These are phyloP conservation scores for Xiphorhynchus elegans DNA, from an alignment of 2,113 vertebrate genomes.

Conservation along the genomic window DNA sequence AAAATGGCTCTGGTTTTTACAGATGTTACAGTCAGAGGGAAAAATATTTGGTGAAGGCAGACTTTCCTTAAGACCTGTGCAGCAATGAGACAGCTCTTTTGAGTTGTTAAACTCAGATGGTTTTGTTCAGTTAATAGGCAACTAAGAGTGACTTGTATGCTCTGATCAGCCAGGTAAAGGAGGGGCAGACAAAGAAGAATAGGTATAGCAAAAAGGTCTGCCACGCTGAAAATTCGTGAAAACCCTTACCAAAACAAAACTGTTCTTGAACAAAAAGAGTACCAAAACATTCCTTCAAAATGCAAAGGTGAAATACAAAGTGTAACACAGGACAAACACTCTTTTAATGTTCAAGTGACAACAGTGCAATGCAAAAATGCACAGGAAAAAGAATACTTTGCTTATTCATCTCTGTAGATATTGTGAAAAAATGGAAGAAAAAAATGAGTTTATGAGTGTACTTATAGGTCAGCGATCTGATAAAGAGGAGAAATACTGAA, in stretches of 20 bases:
- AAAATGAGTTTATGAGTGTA: neutral
- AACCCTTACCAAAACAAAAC: neutral
- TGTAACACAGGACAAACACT: neutral
- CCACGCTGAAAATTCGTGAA: neutral
- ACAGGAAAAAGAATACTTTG: neutral
- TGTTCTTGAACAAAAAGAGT: neutral
- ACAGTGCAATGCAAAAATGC: neutral
- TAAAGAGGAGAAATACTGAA: neutral
- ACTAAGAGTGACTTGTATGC: neutral
- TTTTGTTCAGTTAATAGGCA: neutral
- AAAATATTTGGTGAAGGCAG: neutral
- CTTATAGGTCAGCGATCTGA: conserved; percentile 31
- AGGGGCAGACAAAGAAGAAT: neutral
- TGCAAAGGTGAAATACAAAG: conserved; percentile 11
- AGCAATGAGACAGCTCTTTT: neutral
- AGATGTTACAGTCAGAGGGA: neutral
- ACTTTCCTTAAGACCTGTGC: neutral
- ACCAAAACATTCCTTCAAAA: neutral
- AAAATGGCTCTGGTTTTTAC: neutral
- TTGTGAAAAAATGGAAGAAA: neutral
- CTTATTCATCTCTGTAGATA: neutral
- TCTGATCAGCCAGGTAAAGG: neutral
- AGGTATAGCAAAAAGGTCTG: neutral
- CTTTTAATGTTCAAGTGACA: neutral
- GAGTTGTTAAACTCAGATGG: neutral